Evolutionary conservation across 2,797 vertebrate species (phyloP).

Genomic region (Rhadinocentrus ornatus): DNA sequence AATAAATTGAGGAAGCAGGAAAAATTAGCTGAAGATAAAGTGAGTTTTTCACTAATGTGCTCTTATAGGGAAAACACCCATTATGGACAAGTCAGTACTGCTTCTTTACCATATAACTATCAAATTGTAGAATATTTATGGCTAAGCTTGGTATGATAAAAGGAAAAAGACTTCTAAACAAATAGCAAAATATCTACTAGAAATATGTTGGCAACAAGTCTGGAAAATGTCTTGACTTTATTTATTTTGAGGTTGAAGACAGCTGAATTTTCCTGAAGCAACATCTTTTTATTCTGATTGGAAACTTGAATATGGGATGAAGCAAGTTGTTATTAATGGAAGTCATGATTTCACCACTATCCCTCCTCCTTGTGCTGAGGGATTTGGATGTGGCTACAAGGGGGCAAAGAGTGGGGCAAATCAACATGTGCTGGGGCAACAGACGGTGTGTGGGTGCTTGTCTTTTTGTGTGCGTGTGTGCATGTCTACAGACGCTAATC

Average conservation of each 20-base stretch:
- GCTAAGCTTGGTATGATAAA: not conserved
- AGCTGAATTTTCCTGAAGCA: not conserved
- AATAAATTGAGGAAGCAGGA: too few relatives aligned
- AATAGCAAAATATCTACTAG: not conserved
- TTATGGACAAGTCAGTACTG: too few relatives aligned
- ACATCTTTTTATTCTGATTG: not conserved
- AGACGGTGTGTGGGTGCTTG: constrained; percentile 59
- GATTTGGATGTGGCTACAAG: constrained; percentile 57
- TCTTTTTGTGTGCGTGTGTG: constrained; percentile 30
- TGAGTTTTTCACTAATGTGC: not conserved
- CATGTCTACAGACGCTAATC: constrained; percentile 65
- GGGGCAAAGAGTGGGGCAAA: constrained; percentile 60
- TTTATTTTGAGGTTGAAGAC: not conserved
- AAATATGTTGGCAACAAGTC: not conserved
- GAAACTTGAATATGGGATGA: constrained; percentile 7
- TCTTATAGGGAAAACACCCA: too few relatives aligned
- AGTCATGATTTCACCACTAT: constrained; percentile 24
- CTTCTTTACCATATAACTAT: too few relatives aligned
- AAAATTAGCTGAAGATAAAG: not conserved
- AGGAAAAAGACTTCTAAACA: not conserved
- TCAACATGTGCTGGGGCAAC: constrained; percentile 73
- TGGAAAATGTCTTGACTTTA: not conserved
- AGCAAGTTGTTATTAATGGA: constrained; percentile 9
- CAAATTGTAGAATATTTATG: not conserved
- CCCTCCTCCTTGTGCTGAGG: constrained; percentile 23